A percentile compares a stretch with the other conserved stretches of the same genome.
phyloP scores from a whole-genome alignment of 2,888 invertebrate genomes.

The Scaptomyza polygonia region DNA sequence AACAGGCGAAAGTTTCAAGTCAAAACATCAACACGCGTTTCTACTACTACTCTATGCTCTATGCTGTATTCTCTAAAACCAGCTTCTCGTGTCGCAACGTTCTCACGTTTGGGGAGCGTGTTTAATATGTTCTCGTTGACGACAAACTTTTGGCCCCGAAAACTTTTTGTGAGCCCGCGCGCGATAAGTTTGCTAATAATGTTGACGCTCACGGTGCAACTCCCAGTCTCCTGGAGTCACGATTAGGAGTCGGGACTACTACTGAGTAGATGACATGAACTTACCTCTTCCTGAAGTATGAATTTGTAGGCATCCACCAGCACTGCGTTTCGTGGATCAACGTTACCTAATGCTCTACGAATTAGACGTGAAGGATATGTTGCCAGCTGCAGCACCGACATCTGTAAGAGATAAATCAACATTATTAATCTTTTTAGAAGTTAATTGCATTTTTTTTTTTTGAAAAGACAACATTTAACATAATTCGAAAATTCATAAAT shows the following conservation, averaged over 20 bases:
- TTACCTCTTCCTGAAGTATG: conserved; percentile 83
- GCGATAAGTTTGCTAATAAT: conserved; percentile 78
- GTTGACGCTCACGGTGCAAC: conserved; percentile 57
- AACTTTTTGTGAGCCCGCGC: conserved; percentile 60
- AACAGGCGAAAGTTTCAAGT: conserved; percentile 56
- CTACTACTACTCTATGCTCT: conserved; percentile 15
- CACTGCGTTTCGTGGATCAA: conserved; percentile 72
- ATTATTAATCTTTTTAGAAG: too few species aligned
- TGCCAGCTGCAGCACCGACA: conserved; percentile 79
- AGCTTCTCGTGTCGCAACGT: conserved; percentile 17
- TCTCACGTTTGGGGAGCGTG: conserved; percentile 58
- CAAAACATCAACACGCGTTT: conserved; percentile 78
- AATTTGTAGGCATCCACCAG: conserved; percentile 81
- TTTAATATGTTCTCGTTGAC: conserved; percentile 75
- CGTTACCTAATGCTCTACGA: conserved; percentile 80
- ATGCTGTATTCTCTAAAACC: neutral
- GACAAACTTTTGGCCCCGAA: conserved; percentile 68
- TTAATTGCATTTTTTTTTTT: too few species aligned
- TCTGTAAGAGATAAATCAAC: conserved; percentile 61
- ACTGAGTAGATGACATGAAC: conserved; percentile 50
- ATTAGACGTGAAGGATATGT: conserved; percentile 83
- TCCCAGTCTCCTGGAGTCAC: conserved; percentile 12
- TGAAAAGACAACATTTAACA: conserved; percentile 22
- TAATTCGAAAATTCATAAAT: conserved; percentile 22
- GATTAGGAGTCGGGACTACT: conserved; percentile 8